Conservation (phyloP, 2,113 vertebrate species). For the Raja brachyura region DNA sequence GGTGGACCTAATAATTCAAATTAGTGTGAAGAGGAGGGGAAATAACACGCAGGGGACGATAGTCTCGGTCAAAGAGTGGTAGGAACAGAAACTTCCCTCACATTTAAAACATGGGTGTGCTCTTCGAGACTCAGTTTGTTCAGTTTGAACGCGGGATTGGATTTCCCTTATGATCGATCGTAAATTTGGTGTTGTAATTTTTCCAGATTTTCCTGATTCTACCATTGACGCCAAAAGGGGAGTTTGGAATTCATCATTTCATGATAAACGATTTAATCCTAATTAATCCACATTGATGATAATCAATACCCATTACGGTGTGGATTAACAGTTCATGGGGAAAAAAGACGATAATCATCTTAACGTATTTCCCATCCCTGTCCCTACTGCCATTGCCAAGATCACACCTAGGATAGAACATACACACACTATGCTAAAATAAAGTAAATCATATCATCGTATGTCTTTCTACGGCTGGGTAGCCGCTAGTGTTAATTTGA, state of each 20-base stretch:
- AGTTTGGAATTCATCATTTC: neutral
- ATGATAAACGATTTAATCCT: neutral
- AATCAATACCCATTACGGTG: neutral
- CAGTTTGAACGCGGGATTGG: too few relatives aligned
- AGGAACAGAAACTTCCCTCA: too few relatives aligned
- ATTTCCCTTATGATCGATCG: too few relatives aligned
- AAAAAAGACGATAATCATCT: neutral
- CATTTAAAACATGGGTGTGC: too few relatives aligned
- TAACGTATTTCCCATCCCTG: too few relatives aligned
- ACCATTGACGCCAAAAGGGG: neutral
- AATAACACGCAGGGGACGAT: too few relatives aligned
- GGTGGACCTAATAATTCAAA: too few relatives aligned
- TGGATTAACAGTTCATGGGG: neutral
- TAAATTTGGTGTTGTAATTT: too few relatives aligned
- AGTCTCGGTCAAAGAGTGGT: too few relatives aligned
- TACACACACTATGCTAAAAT: neutral
- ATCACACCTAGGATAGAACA: neutral
- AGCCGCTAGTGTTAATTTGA: neutral
- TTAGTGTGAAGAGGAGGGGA: too few relatives aligned
- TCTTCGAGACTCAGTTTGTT: too few relatives aligned
- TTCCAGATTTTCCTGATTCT: too few relatives aligned
- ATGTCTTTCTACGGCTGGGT: neutral
- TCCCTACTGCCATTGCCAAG: neutral
- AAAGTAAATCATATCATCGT: neutral
- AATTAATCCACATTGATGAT: neutral